Evolutionary conservation across 2,113 vertebrate genomes (phyloP), one percentile per base, ranked within the genome.

Genomic region (Mixornis gularis): DNA sequence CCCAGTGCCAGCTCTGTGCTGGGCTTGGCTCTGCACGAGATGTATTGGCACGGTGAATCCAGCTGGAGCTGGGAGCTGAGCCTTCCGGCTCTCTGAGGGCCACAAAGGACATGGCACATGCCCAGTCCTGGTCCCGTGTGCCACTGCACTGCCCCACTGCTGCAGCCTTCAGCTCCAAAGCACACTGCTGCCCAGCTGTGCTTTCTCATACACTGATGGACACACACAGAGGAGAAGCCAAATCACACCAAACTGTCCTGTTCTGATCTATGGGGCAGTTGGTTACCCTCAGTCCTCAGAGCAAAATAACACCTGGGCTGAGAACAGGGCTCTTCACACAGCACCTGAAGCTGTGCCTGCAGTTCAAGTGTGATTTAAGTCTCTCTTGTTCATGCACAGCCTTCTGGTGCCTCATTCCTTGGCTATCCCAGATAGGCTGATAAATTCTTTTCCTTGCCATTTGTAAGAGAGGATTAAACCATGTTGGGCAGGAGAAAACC

Each of bases 321-420:
- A 86, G 63, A 94, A 87, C 38, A 38, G 62, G 41, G 53, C 46
- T 79, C 46, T 59, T 41, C 0, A 0, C 52, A 59, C 44, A 87
- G 63, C 76, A 83, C 58, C 82, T 90, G 85, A 91, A 93, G 74
- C 62, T 10, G 12, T 73, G 76, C 64, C 79, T 73, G 89, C 24
- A 60, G 26, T 20, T 84, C 80, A 80, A 85, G 51, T 15, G 30
- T 74, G 71, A 93, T 93, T 95, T 93, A 95, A 92, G 48, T 32
- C 60, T 92, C 29, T 65, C 77, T 51, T 12, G 9, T 26, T 86
- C 77, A 44, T 46, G 53, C 55, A 56, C 51, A 83, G 24, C 30
- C 63, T 80, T 84, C 81, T 89, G 89, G 53, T 70, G 36, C 32
- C 84, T 92, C 72, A 81, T 84, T n/a, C 89, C 24, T 65, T 85